Conservation (phyloP, 2,888 invertebrate genomes). For the Tenodera sinensis region DNA sequence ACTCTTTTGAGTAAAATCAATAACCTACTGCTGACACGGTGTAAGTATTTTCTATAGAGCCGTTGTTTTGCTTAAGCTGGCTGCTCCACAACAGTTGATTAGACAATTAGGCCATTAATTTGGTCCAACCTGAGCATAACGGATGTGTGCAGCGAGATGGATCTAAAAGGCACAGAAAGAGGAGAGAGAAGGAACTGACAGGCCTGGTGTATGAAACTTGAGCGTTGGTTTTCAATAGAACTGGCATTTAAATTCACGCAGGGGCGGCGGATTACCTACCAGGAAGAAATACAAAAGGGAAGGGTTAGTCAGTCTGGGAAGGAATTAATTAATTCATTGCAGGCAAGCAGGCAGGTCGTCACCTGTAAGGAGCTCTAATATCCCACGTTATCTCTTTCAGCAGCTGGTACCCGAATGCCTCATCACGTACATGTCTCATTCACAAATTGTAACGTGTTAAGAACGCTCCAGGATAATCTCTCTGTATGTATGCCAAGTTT, state of each 20-base stretch:
- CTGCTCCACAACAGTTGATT: neutral
- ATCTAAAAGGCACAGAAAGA: neutral
- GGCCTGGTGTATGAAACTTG: neutral
- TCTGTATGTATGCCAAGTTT: neutral
- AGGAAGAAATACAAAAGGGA: neutral
- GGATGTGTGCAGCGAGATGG: neutral
- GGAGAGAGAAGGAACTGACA: no score
- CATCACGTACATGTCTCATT: neutral
- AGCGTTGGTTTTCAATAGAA: neutral
- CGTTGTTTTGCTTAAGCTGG: neutral
- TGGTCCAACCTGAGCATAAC: neutral
- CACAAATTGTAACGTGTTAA: neutral
- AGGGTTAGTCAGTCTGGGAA: neutral
- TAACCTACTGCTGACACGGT: no score
- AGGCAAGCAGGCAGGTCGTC: neutral
- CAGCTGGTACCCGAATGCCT: neutral
- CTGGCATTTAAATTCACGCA: neutral
- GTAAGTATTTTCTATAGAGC: no score
- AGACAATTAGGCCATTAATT: neutral
- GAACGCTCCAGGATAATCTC: neutral
- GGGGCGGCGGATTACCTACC: neutral
- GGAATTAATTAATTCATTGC: conserved; percentile 14
- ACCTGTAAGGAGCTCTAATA: neutral
- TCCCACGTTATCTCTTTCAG: neutral
- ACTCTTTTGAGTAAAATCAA: no score